phyloP scores from a whole-genome alignment of 2,888 invertebrate genomes.

The Marronus borbonicus region DNA sequence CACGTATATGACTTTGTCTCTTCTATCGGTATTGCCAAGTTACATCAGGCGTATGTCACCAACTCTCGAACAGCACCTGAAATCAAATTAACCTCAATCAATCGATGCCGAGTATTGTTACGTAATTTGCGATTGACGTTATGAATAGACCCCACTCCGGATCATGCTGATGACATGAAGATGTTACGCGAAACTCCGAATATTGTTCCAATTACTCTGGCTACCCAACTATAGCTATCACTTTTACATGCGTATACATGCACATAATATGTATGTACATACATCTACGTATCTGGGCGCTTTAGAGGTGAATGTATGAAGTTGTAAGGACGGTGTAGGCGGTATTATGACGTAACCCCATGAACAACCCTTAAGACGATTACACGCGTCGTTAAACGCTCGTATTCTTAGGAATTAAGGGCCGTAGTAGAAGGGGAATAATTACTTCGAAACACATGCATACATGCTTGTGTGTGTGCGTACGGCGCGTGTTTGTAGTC shows the following conservation, averaged over 20 bases:
- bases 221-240: too few species aligned
- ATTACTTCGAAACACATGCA: background rate
- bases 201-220: too few species aligned
- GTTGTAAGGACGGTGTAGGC: background rate
- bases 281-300: background rate
- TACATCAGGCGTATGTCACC: too few species aligned
- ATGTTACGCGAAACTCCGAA: background rate
- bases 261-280: too few species aligned
- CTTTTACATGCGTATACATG: too few species aligned
- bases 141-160: background rate
- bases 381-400: conserved; percentile 17
- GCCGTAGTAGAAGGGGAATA: conserved; percentile 6
- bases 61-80: background rate
- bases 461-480: background rate
- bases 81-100: conserved; percentile 15
- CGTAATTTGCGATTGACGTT: background rate
- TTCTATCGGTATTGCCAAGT: too few species aligned
- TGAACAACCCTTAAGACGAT: conserved; percentile 24
- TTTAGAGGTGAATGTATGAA: background rate
- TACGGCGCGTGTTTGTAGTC: too few species aligned
- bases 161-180: conserved; percentile 7
- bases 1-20: too few species aligned
- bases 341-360: background rate
- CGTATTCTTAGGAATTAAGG: conserved; percentile 20
- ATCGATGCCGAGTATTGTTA: background rate